Evolutionary conservation across 37 sponge, comb jelly and placozoan species (phyloP).

Genomic region (Oopsacas minuta): DNA sequence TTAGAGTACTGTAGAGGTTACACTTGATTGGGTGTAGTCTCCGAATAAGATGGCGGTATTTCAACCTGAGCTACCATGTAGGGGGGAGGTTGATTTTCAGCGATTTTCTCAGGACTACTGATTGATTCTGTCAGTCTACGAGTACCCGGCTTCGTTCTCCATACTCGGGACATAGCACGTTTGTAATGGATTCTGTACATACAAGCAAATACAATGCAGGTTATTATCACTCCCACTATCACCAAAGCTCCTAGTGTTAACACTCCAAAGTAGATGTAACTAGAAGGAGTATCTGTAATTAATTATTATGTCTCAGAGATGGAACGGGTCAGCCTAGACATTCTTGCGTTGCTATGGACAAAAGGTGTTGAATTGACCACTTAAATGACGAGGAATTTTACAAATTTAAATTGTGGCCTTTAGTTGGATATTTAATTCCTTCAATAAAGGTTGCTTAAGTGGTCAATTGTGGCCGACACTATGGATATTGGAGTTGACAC

Average conservation of each 20-base stretch:
- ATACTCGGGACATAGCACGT: neutral
- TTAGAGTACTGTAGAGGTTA: neutral
- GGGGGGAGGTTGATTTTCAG: neutral
- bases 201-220: neutral
- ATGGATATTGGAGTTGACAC: too few species aligned
- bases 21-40: neutral
- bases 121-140: neutral
- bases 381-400: too few species aligned
- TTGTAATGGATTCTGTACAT: conserved; percentile 12
- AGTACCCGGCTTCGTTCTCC: neutral
- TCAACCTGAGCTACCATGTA: neutral
- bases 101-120: neutral
- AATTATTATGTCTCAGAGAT: neutral
- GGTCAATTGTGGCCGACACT: too few species aligned
- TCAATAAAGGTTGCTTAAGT: too few species aligned
- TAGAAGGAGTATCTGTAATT: neutral
- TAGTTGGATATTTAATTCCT: too few species aligned
- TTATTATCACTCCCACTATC: neutral
- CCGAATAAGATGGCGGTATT: neutral
- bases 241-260: neutral
- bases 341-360: too few species aligned
- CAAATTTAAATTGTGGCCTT: too few species aligned
- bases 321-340: too few species aligned
- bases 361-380: too few species aligned
- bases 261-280: neutral